Conservation (phyloP, 2,113 vertebrate genomes). For the Gymnobelideus leadbeateri region DNA sequence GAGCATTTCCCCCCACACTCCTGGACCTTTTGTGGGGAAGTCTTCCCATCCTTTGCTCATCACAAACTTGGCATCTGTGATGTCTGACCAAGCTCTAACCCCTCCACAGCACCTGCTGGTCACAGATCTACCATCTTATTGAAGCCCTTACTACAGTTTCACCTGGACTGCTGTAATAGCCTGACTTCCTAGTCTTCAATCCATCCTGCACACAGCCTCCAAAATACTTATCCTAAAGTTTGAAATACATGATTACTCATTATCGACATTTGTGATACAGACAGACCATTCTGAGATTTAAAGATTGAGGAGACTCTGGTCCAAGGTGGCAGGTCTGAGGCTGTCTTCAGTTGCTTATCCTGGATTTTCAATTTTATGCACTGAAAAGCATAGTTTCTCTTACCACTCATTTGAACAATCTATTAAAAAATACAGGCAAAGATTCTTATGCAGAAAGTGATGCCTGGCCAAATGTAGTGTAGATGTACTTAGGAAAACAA, state of each 20-base stretch:
- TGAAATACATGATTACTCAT: conserved; percentile 5
- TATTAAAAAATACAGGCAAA: neutral
- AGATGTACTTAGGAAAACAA: conserved; percentile 18
- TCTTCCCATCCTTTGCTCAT: conserved; percentile 7
- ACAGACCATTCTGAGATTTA: conserved; percentile 28
- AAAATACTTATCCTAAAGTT: too few relatives aligned
- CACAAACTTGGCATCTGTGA: neutral
- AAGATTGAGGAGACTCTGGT: conserved; percentile 32
- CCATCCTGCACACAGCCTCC: too few relatives aligned
- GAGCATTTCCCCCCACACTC: neutral
- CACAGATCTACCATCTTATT: too few relatives aligned
- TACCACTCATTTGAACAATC: conserved; percentile 38
- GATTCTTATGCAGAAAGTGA: conserved; percentile 44
- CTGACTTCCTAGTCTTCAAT: too few relatives aligned
- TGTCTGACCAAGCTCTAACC: too few relatives aligned
- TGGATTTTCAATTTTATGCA: conserved; percentile 16
- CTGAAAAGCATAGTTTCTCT: conserved; percentile 6
- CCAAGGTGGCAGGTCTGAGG: neutral
- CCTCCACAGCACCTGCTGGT: too few relatives aligned
- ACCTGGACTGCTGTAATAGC: too few relatives aligned
- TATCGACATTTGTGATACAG: neutral
- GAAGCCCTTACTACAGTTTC: too few relatives aligned
- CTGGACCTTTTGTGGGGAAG: neutral
- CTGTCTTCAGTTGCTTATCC: neutral
- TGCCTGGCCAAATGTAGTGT: neutral